Conservation (phyloP, 2,888 invertebrate genomes). For the Therioaphis trifolii region DNA sequence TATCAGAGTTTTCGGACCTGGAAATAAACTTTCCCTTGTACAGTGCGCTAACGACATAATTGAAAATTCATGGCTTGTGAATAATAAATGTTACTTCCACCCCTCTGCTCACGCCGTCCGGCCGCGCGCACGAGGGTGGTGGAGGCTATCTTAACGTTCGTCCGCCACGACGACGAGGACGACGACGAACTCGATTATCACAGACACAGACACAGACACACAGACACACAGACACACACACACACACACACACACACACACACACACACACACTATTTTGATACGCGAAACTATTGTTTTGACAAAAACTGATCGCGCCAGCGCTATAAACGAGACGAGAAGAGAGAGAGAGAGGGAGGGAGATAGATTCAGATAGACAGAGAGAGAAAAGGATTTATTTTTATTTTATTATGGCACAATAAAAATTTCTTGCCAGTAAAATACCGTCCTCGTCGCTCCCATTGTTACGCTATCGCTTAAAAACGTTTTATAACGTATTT, state of each 20-base stretch:
- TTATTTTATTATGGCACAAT: constrained; percentile 27
- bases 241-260: too few species aligned
- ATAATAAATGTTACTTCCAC: constrained; percentile 54
- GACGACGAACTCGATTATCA: constrained; percentile 49
- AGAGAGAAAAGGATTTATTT: constrained; percentile 31
- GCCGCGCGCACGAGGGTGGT: too few species aligned
- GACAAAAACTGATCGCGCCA: constrained; percentile 43
- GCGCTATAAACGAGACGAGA: constrained; percentile 17
- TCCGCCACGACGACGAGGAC: constrained; percentile 17
- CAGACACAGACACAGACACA: too few species aligned
- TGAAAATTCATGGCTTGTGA: constrained; percentile 62
- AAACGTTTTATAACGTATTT: constrained; percentile 54
- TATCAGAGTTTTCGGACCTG: constrained; percentile 60
- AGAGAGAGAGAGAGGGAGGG: too few species aligned
- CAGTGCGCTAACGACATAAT: constrained; percentile 52
- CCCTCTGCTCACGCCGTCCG: background rate
- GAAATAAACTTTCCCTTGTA: constrained; percentile 54
- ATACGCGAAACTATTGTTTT: constrained; percentile 45
- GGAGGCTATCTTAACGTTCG: constrained; percentile 15
- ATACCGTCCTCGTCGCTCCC: constrained; percentile 20
- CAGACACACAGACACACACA: too few species aligned
- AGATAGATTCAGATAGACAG: too few species aligned
- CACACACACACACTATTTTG: constrained; percentile 27
- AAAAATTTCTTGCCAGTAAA: constrained; percentile 43
- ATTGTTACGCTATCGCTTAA: constrained; percentile 55